Percentiles rank a stretch among this genome's conserved stretches.
These are phyloP conservation scores for Pimephales promelas DNA, from an alignment of 2,113 vertebrate species.

Conservation along the genomic window DNA sequence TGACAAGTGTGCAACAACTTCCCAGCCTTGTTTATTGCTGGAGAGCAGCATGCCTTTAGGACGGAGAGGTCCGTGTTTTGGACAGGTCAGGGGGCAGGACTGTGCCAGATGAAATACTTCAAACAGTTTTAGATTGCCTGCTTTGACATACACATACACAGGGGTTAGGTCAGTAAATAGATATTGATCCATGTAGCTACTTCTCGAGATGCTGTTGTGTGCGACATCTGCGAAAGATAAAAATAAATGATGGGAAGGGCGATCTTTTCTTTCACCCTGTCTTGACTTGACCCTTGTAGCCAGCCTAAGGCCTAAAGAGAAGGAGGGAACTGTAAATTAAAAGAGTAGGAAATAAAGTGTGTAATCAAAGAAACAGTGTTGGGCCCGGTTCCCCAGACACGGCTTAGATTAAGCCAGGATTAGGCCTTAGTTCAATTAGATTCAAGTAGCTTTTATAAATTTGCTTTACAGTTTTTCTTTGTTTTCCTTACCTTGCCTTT, in stretches of 20 bases:
- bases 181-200: conserved; percentile 70
- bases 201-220: conserved; percentile 55
- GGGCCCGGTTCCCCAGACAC: not conserved
- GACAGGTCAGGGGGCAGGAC: conserved; percentile 68
- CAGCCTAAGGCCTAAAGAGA: conserved; percentile 29
- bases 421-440: no score
- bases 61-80: conserved; percentile 52
- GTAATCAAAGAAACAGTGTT: no score
- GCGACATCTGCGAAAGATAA: conserved; percentile 61
- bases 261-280: conserved; percentile 52
- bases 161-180: conserved; percentile 73
- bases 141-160: conserved; percentile 64
- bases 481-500: not conserved
- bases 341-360: not conserved
- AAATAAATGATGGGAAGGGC: conserved; percentile 62
- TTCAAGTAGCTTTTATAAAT: no score
- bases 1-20: conserved; percentile 69
- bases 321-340: not conserved
- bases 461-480: no score
- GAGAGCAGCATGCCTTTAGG: conserved; percentile 52
- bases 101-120: conserved; percentile 69
- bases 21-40: conserved; percentile 63
- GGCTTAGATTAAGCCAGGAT: no score
- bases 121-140: conserved; percentile 68
- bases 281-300: conserved; percentile 50